These are phyloP conservation scores for Polyommatus iphigenia DNA, from an alignment of 2,888 invertebrate genomes.

Conservation along the genomic window DNA sequence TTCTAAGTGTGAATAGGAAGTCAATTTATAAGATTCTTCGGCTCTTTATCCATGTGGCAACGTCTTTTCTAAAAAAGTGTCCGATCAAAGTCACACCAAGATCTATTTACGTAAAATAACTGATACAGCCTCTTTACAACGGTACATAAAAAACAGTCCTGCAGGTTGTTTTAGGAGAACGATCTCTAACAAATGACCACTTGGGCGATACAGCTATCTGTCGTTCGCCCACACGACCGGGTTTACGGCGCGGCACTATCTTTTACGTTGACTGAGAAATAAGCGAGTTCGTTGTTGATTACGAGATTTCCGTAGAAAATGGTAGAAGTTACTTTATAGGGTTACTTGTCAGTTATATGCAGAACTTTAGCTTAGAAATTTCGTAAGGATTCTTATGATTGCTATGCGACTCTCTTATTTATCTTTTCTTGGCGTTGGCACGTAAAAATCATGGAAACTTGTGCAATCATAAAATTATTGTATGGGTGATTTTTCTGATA, in stretches of 20 bases:
- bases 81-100: neutral
- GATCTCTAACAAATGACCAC: slow-evolving; percentile 70
- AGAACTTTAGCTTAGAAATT: neutral
- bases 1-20: too few species aligned
- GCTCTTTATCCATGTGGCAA: too few species aligned
- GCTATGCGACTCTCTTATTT: too few species aligned
- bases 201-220: slow-evolving; percentile 68
- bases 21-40: too few species aligned
- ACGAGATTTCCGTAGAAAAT: slow-evolving; percentile 1
- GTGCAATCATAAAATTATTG: neutral
- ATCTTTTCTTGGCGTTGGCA: too few species aligned
- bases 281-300: neutral
- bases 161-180: slow-evolving; percentile 52
- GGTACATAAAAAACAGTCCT: slow-evolving; percentile 19
- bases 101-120: neutral
- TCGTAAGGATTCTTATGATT: neutral
- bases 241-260: slow-evolving; percentile 69
- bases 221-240: slow-evolving; percentile 63
- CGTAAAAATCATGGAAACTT: too few species aligned
- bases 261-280: slow-evolving; percentile 56
- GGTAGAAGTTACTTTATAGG: neutral
- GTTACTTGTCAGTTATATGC: neutral
- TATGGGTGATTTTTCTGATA: neutral
- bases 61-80: too few species aligned
- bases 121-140: neutral